These are phyloP conservation scores for Diuraphis noxia DNA, from an alignment of 1,140 invertebrate genomes.

Conservation along the genomic window DNA sequence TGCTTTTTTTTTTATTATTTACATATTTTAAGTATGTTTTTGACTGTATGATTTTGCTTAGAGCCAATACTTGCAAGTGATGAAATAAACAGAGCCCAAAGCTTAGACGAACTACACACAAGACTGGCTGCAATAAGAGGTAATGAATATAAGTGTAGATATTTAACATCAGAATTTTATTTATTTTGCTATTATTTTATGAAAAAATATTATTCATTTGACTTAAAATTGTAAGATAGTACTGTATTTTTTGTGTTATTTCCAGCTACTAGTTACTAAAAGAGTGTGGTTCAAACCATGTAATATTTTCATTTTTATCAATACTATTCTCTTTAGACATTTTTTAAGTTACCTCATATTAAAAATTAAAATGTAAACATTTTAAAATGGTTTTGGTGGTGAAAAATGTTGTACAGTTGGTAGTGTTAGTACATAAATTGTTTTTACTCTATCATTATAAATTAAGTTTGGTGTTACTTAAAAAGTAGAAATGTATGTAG, in stretches of 20 bases:
- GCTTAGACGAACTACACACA: conserved; percentile 46
- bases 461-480: neutral
- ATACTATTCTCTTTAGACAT: neutral
- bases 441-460: neutral
- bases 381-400: neutral
- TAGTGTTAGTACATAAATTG: neutral
- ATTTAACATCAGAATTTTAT: neutral
- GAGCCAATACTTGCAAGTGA: conserved; percentile 42
- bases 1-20: neutral
- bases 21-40: neutral
- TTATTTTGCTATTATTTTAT: neutral
- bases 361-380: too few species aligned
- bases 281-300: neutral
- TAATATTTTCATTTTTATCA: neutral
- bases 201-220: neutral
- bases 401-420: neutral
- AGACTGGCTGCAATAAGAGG: conserved; percentile 45
- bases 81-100: conserved; percentile 41
- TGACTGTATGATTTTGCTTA: conserved; percentile 12
- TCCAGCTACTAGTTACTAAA: neutral
- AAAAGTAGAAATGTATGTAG: neutral
- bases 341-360: too few species aligned
- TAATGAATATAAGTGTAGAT: neutral
- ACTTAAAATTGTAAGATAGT: neutral
- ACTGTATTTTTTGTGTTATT: neutral